These are phyloP conservation scores for Mastomys natalensis DNA, from an alignment of 2,113 vertebrate genomes.

Conservation along the genomic window DNA sequence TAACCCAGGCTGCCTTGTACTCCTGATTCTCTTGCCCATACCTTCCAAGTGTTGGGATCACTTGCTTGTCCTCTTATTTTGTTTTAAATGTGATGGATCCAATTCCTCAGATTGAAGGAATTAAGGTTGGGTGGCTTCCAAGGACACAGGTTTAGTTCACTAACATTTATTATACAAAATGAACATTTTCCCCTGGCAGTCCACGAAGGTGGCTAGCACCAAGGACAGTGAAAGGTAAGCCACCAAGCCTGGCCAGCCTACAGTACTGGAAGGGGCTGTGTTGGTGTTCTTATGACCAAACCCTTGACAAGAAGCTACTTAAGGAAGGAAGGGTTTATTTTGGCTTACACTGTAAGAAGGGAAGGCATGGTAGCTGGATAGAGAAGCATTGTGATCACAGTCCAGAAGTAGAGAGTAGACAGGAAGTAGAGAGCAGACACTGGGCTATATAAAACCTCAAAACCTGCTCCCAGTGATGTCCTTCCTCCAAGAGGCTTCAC, in stretches of 20 bases:
- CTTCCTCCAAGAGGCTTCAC: neutral
- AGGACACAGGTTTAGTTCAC: neutral
- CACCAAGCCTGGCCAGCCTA: neutral
- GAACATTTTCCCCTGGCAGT: neutral
- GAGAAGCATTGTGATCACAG: neutral
- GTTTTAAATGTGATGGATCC: neutral
- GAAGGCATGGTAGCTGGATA: neutral
- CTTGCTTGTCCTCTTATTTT: neutral
- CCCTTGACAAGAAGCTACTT: neutral
- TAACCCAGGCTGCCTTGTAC: neutral
- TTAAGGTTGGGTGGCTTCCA: fast-evolving
- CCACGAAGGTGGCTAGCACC: neutral
- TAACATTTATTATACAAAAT: fast-evolving
- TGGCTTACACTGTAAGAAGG: neutral
- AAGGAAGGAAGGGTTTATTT: neutral
- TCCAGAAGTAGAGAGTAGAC: neutral
- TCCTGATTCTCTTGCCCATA: neutral
- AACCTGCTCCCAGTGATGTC: neutral
- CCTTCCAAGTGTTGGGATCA: neutral
- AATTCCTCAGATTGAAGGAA: neutral
- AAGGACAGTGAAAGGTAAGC: neutral
- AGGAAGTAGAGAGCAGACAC: neutral
- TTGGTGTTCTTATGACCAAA: neutral
- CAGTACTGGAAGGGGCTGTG: neutral
- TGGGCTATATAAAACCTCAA: neutral